Conservation (phyloP, 2,797 vertebrate genomes). For the Luscinia megarhynchos region DNA sequence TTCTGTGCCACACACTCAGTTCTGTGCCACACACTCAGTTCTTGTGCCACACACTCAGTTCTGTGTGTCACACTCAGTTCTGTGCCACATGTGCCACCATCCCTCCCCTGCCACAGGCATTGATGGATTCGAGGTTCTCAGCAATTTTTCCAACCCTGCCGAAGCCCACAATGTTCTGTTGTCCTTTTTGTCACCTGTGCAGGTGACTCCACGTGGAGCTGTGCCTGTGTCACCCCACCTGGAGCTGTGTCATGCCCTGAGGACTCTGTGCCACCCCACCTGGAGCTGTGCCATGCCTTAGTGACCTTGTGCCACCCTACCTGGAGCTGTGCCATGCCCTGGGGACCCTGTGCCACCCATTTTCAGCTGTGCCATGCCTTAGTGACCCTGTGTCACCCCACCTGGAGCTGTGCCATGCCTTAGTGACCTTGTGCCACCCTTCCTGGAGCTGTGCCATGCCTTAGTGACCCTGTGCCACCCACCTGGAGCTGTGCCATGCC, state of each 20-base stretch:
- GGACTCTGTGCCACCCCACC: too few species aligned
- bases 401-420: not conserved
- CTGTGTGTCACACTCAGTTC: too few species aligned
- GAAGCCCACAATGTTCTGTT: fast-evolving
- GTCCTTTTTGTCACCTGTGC: not conserved
- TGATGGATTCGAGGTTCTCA: not conserved
- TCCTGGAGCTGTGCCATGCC: not conserved
- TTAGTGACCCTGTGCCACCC: not conserved
- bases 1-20: not conserved
- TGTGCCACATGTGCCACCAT: fast-evolving
- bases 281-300: too few species aligned
- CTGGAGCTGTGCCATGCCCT: not conserved
- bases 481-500: not conserved
- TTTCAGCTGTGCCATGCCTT: not conserved
- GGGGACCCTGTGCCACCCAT: too few species aligned
- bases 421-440: not conserved
- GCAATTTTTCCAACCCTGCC: not conserved
- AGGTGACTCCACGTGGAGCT: not conserved
- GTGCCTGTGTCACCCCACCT: too few species aligned
- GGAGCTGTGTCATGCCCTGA: not conserved
- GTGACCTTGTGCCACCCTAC: too few species aligned
- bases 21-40: fast-evolving
- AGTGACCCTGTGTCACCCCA: too few species aligned
- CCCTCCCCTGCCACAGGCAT: not conserved
- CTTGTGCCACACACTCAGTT: not conserved